Evolutionary conservation across 2,797 vertebrate species (phyloP), one percentile per base, ranked within the genome.

Genomic region (Tenualosa ilisha): DNA sequence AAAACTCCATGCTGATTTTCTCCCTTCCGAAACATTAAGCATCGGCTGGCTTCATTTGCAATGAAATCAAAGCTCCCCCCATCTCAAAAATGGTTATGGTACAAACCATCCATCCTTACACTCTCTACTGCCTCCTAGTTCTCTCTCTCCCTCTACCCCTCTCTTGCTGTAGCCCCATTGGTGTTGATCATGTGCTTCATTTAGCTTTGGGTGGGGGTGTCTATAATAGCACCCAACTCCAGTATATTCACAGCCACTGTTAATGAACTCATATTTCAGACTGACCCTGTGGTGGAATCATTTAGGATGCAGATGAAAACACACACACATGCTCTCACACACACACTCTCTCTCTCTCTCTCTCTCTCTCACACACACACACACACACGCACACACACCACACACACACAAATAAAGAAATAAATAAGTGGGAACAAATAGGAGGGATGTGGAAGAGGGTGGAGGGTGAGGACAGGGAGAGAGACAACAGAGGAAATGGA

Each of bases 191-290:
- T 85, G 83, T 63, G 68, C 87, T 88, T 84, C 85, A 88, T 85
- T 88, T 86, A 68, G 65, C 65, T 31, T 68, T 68, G 26, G 65
- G 65, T 72, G 26, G 65, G 17, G 65, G 11, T 1, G 65, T 72
- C 65, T 37, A 26, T 72, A 72, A 72, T 72, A 15, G 65, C 65
- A 37, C 12, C 11, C 9, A 40, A 13, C 65, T 72, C 65, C 24
- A 11, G 65, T 26, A 79, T 86, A 89, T 87, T 89, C 83, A 87
- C 84, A 81, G 81, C 79, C 84, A 81, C 53, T 54, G 81, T 54
- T 90, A 89, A 88, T 89, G 87, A 85, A 79, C 84, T 85, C 83
- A 86, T 88, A 87, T 82, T 86, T 87, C 88, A 87, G 83, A 87
- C 86, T 85, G 86, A 84, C 84, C 84, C 81, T 85, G 75, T 88